Base-by-base conservation (phyloP, 1,140 invertebrate species). In the Bombus polaris region DNA sequence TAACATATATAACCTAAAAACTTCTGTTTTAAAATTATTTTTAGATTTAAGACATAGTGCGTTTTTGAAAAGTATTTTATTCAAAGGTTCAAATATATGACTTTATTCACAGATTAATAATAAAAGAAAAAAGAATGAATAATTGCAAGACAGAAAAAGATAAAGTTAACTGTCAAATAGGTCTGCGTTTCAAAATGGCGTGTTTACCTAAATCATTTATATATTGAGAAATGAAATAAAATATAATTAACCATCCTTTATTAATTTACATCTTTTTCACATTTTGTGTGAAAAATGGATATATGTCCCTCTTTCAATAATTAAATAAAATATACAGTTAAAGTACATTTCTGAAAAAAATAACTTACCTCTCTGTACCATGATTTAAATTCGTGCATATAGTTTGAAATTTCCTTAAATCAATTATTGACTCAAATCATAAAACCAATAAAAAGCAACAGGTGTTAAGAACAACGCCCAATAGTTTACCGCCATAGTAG, bases 401-500 rank as follows among this genome's bases (percentile, higher is more conserved):
- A 32, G n/a, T 65, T 47, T 65, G 25, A 8, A 75, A 53, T 13
- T 66, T 65, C n/a, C 25, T 2, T 57, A 42, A 42, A 53, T 70
- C 9, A 68, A 62, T 25, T 53, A 44, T 53, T 44, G n/a, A 28
- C 44, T 75, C 18, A n/a, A 66, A 75, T 18, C 32, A 42, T 9
- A 22, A 62, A 82, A 2, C 15, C 39, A 25, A 47, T 32, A 75
- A 66, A 70, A 25, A 77, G 62, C 81, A 83, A 83, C 81, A 83
- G 81, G 81, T 83, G 81, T 83, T 70, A 68, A 32, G 65, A 77
- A 83, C 74, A 83, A 83, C 74, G 74, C 62, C 74, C 74, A 83
- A 77, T 77, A 77, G 37, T 77, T 77, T 83, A 70, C 53, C 62
- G 65, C 73, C 73, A 77, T 83, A 35, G 18, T 77, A 57, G 22